Conservation (phyloP, 2,113 vertebrate genomes). For the Cathartes aura region DNA sequence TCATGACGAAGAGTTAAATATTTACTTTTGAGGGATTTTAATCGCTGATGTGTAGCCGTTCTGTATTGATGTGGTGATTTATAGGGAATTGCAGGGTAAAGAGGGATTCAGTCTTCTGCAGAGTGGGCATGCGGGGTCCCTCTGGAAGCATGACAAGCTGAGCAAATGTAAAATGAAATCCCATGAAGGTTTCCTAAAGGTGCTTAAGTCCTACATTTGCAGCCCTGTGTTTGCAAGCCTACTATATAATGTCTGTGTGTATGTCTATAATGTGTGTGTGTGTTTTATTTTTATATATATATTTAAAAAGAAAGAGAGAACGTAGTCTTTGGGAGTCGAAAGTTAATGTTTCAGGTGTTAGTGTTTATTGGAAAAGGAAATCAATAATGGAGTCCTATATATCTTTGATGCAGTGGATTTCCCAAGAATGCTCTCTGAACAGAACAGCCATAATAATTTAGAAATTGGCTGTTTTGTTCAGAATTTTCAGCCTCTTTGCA, state of each 20-base stretch:
- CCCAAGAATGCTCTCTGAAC: background rate
- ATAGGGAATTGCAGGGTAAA: background rate
- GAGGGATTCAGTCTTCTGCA: rapidly evolving
- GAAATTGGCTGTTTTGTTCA: background rate
- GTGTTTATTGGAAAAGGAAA: background rate
- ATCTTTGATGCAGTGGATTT: background rate
- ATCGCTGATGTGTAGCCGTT: rapidly evolving
- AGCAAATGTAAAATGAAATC: background rate
- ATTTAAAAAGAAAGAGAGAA: background rate
- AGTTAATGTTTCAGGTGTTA: background rate
- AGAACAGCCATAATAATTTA: background rate
- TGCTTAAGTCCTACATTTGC: background rate
- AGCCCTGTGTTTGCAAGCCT: background rate
- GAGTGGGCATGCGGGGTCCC: rapidly evolving
- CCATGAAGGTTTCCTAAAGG: background rate
- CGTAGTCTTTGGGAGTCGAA: background rate
- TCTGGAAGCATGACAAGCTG: background rate
- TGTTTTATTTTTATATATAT: background rate
- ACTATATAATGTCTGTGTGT: background rate
- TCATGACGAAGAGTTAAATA: rapidly evolving
- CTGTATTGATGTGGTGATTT: background rate
- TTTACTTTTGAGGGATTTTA: background rate
- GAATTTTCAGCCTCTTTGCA: background rate
- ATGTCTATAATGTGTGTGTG: background rate
- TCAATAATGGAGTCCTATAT: background rate